These are phyloP conservation scores for Nerophis ophidion DNA, from an alignment of 2,113 vertebrate genomes.

Conservation along the genomic window DNA sequence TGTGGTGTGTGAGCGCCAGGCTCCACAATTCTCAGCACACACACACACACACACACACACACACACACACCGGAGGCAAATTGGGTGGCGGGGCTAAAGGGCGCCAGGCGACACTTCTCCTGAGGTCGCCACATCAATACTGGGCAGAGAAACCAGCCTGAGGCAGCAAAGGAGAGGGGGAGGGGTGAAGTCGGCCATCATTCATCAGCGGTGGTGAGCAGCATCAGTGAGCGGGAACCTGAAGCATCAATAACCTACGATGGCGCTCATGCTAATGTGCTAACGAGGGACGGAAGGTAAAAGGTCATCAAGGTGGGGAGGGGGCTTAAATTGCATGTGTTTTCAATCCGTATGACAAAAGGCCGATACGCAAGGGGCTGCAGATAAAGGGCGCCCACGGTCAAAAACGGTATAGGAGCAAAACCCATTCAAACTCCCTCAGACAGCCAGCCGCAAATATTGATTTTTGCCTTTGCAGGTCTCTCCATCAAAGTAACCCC, in stretches of 20 bases:
- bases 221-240: conserved; percentile 26
- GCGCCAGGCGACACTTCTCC: conserved; percentile 17
- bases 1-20: conserved; percentile 4
- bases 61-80: conserved; percentile 16
- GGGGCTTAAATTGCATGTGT: conserved; percentile 27
- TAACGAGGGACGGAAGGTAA: conserved; percentile 55
- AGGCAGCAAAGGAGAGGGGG: conserved; percentile 25
- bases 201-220: conserved; percentile 49
- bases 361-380: conserved; percentile 29
- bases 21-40: conserved; percentile 9
- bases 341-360: conserved; percentile 60
- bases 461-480: conserved; percentile 57
- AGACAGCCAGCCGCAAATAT: conserved; percentile 65
- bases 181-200: conserved; percentile 24
- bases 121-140: conserved; percentile 35
- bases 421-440: conserved; percentile 43
- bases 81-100: conserved; percentile 41
- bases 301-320: conserved; percentile 34
- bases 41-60: too few species aligned
- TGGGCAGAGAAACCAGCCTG: conserved; percentile 26
- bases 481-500: conserved; percentile 56
- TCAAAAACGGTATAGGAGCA: conserved; percentile 33
- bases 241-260: conserved; percentile 45
- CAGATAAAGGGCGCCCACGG: conserved; percentile 48
- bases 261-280: conserved; percentile 16